Conservation (phyloP, 2,797 vertebrate genomes). For the Cuculus canorus region DNA sequence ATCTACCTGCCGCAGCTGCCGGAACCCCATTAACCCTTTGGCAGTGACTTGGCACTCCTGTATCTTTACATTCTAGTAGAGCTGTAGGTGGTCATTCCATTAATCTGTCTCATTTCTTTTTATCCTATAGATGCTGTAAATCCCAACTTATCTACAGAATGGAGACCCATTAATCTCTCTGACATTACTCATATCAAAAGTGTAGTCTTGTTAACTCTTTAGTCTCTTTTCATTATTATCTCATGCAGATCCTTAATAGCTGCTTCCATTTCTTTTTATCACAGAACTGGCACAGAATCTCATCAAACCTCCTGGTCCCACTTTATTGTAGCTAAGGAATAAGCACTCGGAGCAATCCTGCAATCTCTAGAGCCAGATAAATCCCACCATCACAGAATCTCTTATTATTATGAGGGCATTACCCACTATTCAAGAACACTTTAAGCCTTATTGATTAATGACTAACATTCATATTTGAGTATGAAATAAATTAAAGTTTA, state of each 20-base stretch:
- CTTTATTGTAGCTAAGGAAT: constrained; percentile 24
- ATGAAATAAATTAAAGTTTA: constrained; percentile 47
- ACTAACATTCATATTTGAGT: constrained; percentile 22
- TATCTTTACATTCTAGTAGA: neutral
- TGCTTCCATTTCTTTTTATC: constrained; percentile 15
- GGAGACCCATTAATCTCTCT: neutral
- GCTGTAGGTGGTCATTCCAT: neutral
- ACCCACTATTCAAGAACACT: constrained; percentile 19
- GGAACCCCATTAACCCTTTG: neutral
- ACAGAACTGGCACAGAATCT: neutral
- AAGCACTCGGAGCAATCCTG: neutral
- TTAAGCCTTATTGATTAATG: constrained; percentile 43
- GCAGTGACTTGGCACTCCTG: neutral
- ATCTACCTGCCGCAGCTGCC: neutral
- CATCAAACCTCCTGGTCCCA: neutral
- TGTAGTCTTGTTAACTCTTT: neutral
- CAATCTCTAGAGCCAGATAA: constrained; percentile 4
- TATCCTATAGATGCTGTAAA: neutral
- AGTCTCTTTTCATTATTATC: neutral
- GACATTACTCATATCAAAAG: neutral
- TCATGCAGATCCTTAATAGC: neutral
- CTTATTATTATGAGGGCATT: constrained; percentile 15
- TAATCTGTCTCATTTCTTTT: neutral
- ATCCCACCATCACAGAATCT: neutral
- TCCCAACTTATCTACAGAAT: neutral